These are phyloP conservation scores for Montipora foliosa DNA, from an alignment of 64 coral and sea anemone genomes.

Conservation along the genomic window DNA sequence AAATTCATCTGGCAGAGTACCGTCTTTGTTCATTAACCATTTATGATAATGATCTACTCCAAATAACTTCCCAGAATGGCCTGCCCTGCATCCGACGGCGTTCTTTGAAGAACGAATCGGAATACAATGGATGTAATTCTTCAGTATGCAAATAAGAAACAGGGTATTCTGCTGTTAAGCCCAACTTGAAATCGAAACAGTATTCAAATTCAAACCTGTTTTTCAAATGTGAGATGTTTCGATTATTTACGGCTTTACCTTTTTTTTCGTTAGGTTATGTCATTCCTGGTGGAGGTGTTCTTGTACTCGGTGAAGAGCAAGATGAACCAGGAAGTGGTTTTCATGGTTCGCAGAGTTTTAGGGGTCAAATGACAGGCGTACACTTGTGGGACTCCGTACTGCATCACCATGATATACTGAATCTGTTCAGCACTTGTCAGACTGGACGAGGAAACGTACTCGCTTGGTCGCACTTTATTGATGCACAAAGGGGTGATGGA, in stretches of 20 bases:
- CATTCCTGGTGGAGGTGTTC: constrained; percentile 4
- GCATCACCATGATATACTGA: neutral
- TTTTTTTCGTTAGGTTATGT: neutral
- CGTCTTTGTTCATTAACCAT: too few species aligned
- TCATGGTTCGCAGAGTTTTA: neutral
- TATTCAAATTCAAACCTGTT: too few species aligned
- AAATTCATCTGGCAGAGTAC: too few species aligned
- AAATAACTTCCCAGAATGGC: too few species aligned
- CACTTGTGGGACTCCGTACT: constrained; percentile 9
- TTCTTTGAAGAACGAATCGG: too few species aligned
- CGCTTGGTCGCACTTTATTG: neutral
- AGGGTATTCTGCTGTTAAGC: too few species aligned
- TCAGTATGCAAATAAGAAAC: too few species aligned
- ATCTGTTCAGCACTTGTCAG: neutral
- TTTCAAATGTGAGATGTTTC: neutral
- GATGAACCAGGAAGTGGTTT: neutral
- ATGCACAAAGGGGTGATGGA: neutral
- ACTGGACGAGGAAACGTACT: constrained; percentile 2
- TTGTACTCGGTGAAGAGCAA: neutral
- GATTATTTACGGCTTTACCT: too few species aligned
- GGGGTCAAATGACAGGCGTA: constrained; percentile 5
- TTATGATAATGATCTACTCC: too few species aligned
- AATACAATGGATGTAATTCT: too few species aligned
- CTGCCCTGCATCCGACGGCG: too few species aligned
- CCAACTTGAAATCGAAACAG: too few species aligned